phyloP scores from a whole-genome alignment of 2,113 vertebrate species.

The Prunella fulvescens region DNA sequence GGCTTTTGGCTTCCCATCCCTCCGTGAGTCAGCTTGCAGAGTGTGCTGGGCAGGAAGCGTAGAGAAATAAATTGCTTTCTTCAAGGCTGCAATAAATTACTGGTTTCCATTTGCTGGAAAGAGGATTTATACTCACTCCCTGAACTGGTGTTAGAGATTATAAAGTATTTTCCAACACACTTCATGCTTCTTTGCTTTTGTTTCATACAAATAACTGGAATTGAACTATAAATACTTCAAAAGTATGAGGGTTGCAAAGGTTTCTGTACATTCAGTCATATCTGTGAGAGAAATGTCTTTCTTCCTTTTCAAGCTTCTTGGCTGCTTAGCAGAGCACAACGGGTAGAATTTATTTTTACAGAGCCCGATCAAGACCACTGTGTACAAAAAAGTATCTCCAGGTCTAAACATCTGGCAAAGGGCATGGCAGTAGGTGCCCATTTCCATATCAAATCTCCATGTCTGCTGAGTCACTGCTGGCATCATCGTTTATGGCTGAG shows the following conservation, averaged over 20 bases:
- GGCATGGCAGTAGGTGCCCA: neutral
- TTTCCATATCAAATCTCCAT: neutral
- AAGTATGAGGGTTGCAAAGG: neutral
- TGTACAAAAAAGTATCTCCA: neutral
- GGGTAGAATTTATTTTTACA: neutral
- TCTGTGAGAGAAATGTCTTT: neutral
- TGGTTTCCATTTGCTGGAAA: constrained; percentile 40
- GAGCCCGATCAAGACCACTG: neutral
- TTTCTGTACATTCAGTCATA: constrained; percentile 33
- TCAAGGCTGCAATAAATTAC: constrained; percentile 48
- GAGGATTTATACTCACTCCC: constrained; percentile 13
- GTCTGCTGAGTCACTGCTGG: constrained; percentile 5
- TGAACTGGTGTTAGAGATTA: constrained; percentile 1
- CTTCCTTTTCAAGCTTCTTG: neutral
- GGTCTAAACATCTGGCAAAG: neutral
- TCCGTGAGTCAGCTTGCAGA: neutral
- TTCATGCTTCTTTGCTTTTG: constrained; percentile 35
- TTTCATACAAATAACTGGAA: constrained; percentile 36
- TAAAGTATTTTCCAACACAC: constrained; percentile 22
- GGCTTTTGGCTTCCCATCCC: neutral
- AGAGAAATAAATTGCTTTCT: constrained; percentile 17
- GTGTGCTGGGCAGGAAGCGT: neutral
- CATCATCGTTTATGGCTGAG: neutral
- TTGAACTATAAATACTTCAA: constrained; percentile 35
- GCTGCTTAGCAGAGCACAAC: neutral